Evolutionary conservation across 2,797 vertebrate genomes (phyloP).

Genomic region (Acrossocheilus fasciatus): DNA sequence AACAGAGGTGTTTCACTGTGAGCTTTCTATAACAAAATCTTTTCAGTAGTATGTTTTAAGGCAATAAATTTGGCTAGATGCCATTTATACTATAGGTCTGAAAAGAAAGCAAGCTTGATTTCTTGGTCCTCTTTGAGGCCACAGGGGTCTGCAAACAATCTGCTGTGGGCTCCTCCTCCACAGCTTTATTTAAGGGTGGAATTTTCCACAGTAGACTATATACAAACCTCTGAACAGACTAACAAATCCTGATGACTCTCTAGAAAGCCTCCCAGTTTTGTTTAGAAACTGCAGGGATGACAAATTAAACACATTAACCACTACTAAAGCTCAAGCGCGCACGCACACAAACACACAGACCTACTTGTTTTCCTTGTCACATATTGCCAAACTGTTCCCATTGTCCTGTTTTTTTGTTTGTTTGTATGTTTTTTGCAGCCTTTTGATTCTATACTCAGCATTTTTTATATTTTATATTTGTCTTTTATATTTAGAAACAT

Average conservation of each 20-base stretch:
- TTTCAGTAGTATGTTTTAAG: not conserved
- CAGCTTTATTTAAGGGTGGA: constrained; percentile 12
- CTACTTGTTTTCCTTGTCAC: constrained; percentile 18
- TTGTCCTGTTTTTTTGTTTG: not conserved
- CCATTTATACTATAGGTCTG: not conserved
- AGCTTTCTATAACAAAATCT: not conserved
- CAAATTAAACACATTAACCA: not conserved
- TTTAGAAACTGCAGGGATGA: constrained; percentile 19
- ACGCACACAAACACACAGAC: not conserved
- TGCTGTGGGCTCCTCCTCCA: not conserved
- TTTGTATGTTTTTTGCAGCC: not conserved
- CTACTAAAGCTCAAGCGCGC: not conserved
- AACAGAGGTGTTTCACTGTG: not conserved
- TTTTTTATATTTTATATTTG: not conserved
- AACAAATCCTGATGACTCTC: not conserved
- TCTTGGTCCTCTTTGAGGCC: not conserved
- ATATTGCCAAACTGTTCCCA: not conserved
- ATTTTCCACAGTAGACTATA: constrained; percentile 51
- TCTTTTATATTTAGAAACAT: not conserved
- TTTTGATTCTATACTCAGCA: constrained; percentile 23
- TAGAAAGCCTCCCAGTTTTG: constrained; percentile 10
- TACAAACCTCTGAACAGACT: constrained; percentile 15
- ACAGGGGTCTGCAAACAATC: constrained; percentile 6
- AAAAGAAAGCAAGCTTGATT: not conserved
- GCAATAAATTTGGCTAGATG: not conserved